phyloP scores from a whole-genome alignment of 2,888 invertebrate genomes.

The Hoplodrina ambigua region DNA sequence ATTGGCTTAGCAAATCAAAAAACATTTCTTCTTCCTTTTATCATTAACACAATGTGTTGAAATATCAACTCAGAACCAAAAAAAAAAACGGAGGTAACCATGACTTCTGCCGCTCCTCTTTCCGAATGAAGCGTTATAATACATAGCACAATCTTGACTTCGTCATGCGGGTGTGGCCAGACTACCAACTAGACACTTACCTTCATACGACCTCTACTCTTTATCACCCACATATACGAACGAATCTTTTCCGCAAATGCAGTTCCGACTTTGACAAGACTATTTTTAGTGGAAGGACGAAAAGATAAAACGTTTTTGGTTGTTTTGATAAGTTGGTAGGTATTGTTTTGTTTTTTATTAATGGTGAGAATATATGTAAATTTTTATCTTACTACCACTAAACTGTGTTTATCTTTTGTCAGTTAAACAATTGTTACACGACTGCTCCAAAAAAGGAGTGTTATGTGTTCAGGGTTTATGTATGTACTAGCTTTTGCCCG shows the following conservation, averaged over 20 bases:
- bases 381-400: too few species aligned
- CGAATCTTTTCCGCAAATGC: constrained; percentile 63
- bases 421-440: too few species aligned
- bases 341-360: constrained; percentile 4
- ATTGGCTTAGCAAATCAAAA: too few species aligned
- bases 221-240: constrained; percentile 59
- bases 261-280: constrained; percentile 64
- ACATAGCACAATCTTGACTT: constrained; percentile 9
- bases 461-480: too few species aligned
- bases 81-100: too few species aligned
- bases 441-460: too few species aligned
- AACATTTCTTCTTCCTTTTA: too few species aligned
- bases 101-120: background rate
- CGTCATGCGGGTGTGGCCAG: constrained; percentile 71
- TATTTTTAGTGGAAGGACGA: constrained; percentile 64
- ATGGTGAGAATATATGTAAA: constrained; percentile 5
- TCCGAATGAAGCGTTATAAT: background rate
- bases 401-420: too few species aligned
- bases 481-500: too few species aligned
- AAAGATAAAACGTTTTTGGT: constrained; percentile 47
- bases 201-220: constrained; percentile 68
- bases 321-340: background rate
- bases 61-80: too few species aligned
- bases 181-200: constrained; percentile 68
- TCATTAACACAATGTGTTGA: too few species aligned